Evolutionary conservation across 1,140 invertebrate species (phyloP), one percentile per base, ranked within the genome.

Genomic region (Drosophila oshimai): DNA sequence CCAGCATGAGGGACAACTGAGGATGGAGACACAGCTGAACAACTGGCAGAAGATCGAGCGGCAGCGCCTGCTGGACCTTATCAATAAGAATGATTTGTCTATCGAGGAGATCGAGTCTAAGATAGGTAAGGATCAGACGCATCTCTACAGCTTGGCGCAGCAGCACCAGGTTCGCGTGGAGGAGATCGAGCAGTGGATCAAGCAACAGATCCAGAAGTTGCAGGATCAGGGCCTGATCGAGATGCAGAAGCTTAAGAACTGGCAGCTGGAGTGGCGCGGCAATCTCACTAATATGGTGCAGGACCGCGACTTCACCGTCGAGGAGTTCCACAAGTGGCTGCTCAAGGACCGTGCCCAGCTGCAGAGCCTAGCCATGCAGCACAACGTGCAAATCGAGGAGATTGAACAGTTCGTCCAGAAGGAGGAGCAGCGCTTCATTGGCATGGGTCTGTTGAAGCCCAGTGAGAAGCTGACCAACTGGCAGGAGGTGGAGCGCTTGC

Each of bases 261-360:
- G 89, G 89, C 89, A 90, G 44, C 41, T 65, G 28, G 79, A 89
- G 55, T 90, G 89, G 87, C 89, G 89, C 9, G 89, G 89, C 9
- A 89, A 89, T 49, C 53, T 90, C 0, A 89, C 89, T 3, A 89
- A 88, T 10, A 86, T 90, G 89, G 79, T 90, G 6, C 79, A 90
- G 42, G 87, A 90, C 13, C 89, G 89, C 2, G 89, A 90, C 47
- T 89, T 74, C 2, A 90, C 89, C 0, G 89, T 90, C 5, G 89
- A 90, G 46, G 87, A 90, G 60, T 90, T 90, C 64, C 86, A 90
- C 62, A 90, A 89, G 53, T 89, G 89, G 89, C 20, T 90, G 31
- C 70, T 89, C 2, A 81, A 88, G 51, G 89, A 90, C 53, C 89
- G 87, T 2, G 50, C 62, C 0, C 83, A 88, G 7, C 61, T 90